Percentiles rank a stretch among this genome's conserved stretches.
phyloP scores from a whole-genome alignment of 2,113 vertebrate species.

The Zosterops hypoxanthus region DNA sequence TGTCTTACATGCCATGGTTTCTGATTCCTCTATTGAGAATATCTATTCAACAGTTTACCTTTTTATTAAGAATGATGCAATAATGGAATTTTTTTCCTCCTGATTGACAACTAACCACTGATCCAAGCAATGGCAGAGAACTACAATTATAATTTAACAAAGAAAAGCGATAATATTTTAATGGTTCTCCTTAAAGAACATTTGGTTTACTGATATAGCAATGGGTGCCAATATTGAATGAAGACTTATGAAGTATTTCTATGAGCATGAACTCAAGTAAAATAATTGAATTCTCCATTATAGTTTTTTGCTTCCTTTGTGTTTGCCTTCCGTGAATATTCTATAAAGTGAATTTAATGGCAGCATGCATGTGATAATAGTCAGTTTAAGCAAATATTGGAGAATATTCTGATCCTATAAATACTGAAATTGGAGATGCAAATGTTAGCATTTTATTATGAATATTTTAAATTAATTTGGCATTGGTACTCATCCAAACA shows the following conservation, averaged over 20 bases:
- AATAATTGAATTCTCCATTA: slow-evolving; percentile 8
- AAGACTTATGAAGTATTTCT: neutral
- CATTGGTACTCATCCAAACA: neutral
- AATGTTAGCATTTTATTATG: slow-evolving; percentile 19
- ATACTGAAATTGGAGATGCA: slow-evolving; percentile 1
- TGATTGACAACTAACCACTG: neutral
- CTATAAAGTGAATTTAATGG: slow-evolving; percentile 39
- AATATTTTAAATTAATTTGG: slow-evolving; percentile 19
- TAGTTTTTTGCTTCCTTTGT: neutral
- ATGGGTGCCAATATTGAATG: neutral
- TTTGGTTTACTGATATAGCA: neutral
- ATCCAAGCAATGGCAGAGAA: neutral
- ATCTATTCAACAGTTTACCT: neutral
- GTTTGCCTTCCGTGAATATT: slow-evolving; percentile 49
- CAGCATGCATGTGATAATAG: neutral
- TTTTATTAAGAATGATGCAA: neutral
- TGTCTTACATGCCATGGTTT: neutral
- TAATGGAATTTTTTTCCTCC: neutral
- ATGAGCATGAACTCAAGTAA: neutral
- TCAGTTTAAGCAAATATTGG: slow-evolving; percentile 38
- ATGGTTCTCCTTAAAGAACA: neutral
- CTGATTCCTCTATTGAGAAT: neutral
- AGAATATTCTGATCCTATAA: slow-evolving; percentile 15
- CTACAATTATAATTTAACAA: neutral
- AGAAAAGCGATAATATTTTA: neutral